Evolutionary conservation across 2,888 invertebrate species (phyloP), one percentile per base, ranked within the genome.

Genomic region (Nomada hirtipes): DNA sequence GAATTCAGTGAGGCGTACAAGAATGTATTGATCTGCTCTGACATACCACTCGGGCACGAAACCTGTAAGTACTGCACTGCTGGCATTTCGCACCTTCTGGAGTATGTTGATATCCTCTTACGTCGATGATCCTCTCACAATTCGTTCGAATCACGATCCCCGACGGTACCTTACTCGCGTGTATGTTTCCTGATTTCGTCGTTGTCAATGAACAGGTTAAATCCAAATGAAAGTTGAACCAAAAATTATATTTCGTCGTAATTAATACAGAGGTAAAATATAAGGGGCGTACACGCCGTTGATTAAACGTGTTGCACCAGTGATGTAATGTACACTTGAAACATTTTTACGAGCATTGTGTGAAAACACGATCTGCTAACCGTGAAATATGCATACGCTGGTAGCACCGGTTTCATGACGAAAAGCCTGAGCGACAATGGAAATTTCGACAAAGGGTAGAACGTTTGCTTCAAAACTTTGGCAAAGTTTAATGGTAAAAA

Each of bases 11-110:
- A 92, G 90, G 89, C 91, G 91, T 89, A 91, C 89, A 92, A 92
- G 92, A 92, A 92, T 92, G 91, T 92, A 92, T 92, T 92, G 92
- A 92, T 92, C 91, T 91, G 90, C 86, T 70, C 88, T 91, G 91
- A 92, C 91, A 91, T 92, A 89, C 90, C 90, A 91, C 91, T 88
- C 90, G 89, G 88, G 89, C 89, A 90, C 89, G 89, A 89, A 90
- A 88, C 89, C 89, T 87, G 90, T 90, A 89, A 90, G 89, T 89
- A 90, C 90, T 90, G 89, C 89, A 91, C 91, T 91, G 91, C 89
- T 90, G 90, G 90, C 87, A 90, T 91, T 89, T 90, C 88, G 86
- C 89, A 89, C 89, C 89, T 89, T 84, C 75, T 79, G 83, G 83
- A 90, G 85, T 83, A 79, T 78, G 83, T 84, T 83, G 84, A 75